Conservation (phyloP, 2,113 vertebrate genomes). For the Clarias gariepinus region DNA sequence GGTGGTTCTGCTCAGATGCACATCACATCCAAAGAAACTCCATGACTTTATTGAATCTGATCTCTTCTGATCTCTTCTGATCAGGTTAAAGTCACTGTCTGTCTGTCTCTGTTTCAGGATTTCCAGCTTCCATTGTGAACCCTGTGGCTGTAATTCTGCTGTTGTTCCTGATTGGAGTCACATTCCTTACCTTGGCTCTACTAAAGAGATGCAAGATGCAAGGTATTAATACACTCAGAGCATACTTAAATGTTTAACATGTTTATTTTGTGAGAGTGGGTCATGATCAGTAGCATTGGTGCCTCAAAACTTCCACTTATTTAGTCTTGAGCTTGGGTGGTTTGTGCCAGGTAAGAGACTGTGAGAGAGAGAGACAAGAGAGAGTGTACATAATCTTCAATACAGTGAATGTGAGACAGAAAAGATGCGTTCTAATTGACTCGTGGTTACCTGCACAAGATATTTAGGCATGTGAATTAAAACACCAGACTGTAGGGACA, state of each 20-base stretch:
- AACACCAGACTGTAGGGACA: too few relatives aligned
- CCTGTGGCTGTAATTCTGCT: conserved; percentile 29
- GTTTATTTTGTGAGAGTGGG: too few relatives aligned
- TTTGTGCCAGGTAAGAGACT: too few relatives aligned
- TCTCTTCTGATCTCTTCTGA: background rate
- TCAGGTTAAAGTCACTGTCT: background rate
- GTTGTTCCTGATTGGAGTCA: conserved; percentile 60
- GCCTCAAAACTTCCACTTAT: conserved; percentile 11
- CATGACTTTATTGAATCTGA: background rate
- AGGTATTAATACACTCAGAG: background rate
- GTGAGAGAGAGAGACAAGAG: too few relatives aligned
- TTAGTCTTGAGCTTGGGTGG: too few relatives aligned
- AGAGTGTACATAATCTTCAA: too few relatives aligned
- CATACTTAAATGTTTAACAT: background rate
- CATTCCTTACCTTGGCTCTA: background rate
- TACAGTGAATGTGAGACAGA: too few relatives aligned
- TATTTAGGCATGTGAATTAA: too few relatives aligned
- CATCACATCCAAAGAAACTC: background rate
- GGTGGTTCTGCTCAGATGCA: background rate
- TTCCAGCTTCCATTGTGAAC: background rate
- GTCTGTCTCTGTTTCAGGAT: background rate
- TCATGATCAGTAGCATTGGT: conserved; percentile 49
- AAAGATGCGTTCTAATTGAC: too few relatives aligned
- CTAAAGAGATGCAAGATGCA: background rate
- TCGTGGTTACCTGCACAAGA: too few relatives aligned